These are phyloP conservation scores for Tethea ocularis DNA, from an alignment of 2,888 invertebrate genomes.

Conservation along the genomic window DNA sequence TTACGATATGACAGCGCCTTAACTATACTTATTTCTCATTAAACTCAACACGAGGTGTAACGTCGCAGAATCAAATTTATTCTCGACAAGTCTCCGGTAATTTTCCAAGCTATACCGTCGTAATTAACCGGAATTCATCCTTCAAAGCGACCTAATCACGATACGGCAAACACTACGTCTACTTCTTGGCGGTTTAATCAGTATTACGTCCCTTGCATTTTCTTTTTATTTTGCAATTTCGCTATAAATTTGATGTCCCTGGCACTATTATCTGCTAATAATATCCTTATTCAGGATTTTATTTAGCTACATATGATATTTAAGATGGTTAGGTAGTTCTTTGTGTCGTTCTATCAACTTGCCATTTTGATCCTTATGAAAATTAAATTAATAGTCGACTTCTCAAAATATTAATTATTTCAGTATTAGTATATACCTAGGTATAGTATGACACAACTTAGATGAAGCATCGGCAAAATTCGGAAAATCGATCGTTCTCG, in stretches of 20 bases:
- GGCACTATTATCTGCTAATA: background rate
- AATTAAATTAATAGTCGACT: no score
- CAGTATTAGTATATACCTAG: no score
- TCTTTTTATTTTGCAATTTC: background rate
- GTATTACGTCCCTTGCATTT: constrained; percentile 19
- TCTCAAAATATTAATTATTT: no score
- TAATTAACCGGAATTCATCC: constrained; percentile 52
- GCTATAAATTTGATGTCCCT: background rate
- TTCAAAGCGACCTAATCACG: constrained; percentile 39
- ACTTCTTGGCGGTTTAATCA: constrained; percentile 25
- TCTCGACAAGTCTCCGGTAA: constrained; percentile 43
- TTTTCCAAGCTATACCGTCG: constrained; percentile 42
- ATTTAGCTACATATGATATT: no score
- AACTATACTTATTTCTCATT: no score
- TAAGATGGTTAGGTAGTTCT: no score
- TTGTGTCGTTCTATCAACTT: no score
- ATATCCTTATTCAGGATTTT: background rate
- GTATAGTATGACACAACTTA: no score
- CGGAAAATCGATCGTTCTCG: no score
- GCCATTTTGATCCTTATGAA: no score
- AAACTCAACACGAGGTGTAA: constrained; percentile 4
- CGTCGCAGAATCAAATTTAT: constrained; percentile 28
- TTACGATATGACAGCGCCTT: no score
- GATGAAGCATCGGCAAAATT: no score
- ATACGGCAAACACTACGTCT: constrained; percentile 35